Conservation (phyloP, 2,797 vertebrate species). For the Odontamblyopus lacepedii region DNA sequence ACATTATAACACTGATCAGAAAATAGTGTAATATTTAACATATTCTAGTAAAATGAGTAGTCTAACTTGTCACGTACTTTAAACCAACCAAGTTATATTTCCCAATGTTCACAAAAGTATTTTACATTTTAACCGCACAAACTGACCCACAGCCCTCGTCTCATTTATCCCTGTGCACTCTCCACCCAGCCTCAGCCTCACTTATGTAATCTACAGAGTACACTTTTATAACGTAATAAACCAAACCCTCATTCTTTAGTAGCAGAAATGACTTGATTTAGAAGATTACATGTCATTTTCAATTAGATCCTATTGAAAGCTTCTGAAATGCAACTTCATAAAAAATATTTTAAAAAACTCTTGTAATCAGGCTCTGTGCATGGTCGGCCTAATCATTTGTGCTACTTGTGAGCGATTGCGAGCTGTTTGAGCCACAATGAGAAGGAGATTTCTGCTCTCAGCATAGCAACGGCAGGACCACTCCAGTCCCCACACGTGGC, state of each 20-base stretch:
- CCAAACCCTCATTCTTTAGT: conserved; percentile 20
- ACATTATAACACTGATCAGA: too few relatives aligned
- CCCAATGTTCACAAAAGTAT: background rate
- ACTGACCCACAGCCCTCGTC: conserved; percentile 15
- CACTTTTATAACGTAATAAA: conserved; percentile 37
- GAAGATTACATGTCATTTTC: conserved; percentile 8
- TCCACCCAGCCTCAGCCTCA: conserved; percentile 26
- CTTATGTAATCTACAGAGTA: conserved; percentile 44
- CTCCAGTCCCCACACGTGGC: conserved; percentile 42
- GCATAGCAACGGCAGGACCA: conserved; percentile 52
- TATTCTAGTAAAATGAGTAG: too few relatives aligned
- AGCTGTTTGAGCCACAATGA: conserved; percentile 5
- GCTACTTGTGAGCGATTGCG: conserved; percentile 18
- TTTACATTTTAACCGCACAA: background rate
- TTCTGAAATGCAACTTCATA: conserved; percentile 2
- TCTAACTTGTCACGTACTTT: background rate
- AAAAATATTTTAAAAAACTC: background rate
- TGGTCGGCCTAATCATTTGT: background rate
- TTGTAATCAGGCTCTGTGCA: conserved; percentile 5
- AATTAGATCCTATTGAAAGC: conserved; percentile 1
- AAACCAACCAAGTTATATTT: background rate
- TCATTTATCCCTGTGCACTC: conserved; percentile 35
- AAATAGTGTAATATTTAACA: too few relatives aligned
- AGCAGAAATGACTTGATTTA: conserved; percentile 11
- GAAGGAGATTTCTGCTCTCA: conserved; percentile 40